Evolutionary conservation across 2,888 invertebrate genomes (phyloP), one percentile per base, ranked within the genome.

Genomic region (Aspidiotus rigidus): DNA sequence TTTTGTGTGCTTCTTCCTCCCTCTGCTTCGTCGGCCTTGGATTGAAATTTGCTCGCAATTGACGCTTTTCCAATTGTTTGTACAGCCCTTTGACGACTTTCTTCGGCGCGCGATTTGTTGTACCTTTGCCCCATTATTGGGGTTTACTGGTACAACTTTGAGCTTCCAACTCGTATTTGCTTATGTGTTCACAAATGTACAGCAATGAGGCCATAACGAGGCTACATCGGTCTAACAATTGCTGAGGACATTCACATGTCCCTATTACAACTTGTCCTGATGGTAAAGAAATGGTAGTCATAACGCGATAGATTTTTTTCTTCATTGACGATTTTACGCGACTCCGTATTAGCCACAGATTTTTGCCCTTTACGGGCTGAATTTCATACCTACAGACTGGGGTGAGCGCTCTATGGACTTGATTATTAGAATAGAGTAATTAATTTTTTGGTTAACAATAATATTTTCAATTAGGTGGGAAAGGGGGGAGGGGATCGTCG

Each of bases 281-380:
- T 56, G 15, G 8, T 10, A 10, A 8, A 8, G 56, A 56, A 8
- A 56, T 10, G 16, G 56, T 13, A n/a, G 10, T 13, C 8, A 56
- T 56, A n/a, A 56, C 56, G 56, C 7, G 9, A 15, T 56, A 56
- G 7, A 13, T 8, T n/a, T n/a, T 15, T 56, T 8, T 10, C 56
- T 56, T 56, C 56, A 56, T 56, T 15, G 56, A 56, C 16, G 56
- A 56, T n/a, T 56, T 56, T 8, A 56, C 16, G 7, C 8, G 9
- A 56, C 16, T 56, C 15, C 15, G 9, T 56, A n/a, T 56, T 8
- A 56, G 9, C 10, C 15, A 56, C n/a, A 8, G 11, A 56, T 56
- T 56, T 8, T 56, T 56, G n/a, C n/a, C n/a, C n/a, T n/a, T n/a
- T n/a, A n/a, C n/a, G n/a, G n/a, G n/a, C n/a, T n/a, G n/a, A n/a